Conservation (phyloP, 2,888 invertebrate species). For the Epinotia bilunana region DNA sequence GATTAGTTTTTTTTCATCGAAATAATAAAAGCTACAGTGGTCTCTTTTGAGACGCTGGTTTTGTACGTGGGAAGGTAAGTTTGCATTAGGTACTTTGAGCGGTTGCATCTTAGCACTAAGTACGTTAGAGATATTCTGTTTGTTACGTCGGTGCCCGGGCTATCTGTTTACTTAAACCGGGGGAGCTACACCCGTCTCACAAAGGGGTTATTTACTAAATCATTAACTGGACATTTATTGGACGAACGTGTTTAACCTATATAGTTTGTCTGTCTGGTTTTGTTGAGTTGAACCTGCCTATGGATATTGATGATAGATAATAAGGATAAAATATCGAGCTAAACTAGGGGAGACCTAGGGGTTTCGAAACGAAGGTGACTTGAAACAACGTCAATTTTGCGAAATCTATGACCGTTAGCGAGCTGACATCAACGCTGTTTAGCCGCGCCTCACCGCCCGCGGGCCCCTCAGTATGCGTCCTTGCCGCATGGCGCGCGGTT, state of each 20-base stretch:
- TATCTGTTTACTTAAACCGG: slow-evolving; percentile 41
- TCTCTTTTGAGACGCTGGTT: neutral
- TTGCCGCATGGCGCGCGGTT: too few relatives aligned
- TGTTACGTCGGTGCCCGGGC: slow-evolving; percentile 29
- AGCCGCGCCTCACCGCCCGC: too few relatives aligned
- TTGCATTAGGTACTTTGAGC: slow-evolving; percentile 8
- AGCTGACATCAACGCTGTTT: too few relatives aligned
- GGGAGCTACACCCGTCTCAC: slow-evolving; percentile 16
- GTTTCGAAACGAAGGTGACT: too few relatives aligned
- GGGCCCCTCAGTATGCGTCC: too few relatives aligned
- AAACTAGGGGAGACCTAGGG: too few relatives aligned
- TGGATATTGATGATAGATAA: neutral
- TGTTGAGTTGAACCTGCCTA: neutral
- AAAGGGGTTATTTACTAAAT: slow-evolving; percentile 41
- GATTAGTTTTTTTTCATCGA: neutral
- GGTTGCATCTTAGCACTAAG: slow-evolving; percentile 41
- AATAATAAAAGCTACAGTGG: neutral
- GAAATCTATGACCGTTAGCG: too few relatives aligned
- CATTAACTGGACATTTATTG: slow-evolving; percentile 31
- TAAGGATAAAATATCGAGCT: neutral
- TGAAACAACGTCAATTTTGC: too few relatives aligned
- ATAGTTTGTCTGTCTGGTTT: neutral
- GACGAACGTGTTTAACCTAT: neutral
- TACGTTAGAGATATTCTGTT: slow-evolving; percentile 40
- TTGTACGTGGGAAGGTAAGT: neutral